Evolutionary conservation across 1,140 invertebrate species (phyloP).

Genomic region (Centruroides sculpturatus): DNA sequence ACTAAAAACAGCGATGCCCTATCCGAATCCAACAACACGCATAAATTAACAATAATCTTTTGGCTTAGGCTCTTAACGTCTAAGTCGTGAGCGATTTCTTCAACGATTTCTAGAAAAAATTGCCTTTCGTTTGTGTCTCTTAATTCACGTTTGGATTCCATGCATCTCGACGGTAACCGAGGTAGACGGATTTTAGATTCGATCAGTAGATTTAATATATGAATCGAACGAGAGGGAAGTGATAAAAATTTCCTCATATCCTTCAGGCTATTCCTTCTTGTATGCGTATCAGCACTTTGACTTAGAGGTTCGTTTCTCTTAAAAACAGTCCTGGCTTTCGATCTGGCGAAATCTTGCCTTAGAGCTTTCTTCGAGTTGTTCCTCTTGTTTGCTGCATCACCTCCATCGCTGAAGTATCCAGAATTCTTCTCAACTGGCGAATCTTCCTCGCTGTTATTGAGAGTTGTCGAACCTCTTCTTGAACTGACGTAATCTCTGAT

Average conservation of each 20-base stretch:
- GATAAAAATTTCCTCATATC: slow-evolving; percentile 35
- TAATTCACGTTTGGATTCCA: slow-evolving; percentile 31
- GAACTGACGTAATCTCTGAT: slow-evolving; percentile 25
- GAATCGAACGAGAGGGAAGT: slow-evolving; percentile 33
- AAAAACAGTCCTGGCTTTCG: slow-evolving; percentile 35
- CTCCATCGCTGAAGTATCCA: slow-evolving; percentile 10
- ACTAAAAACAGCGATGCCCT: slow-evolving; percentile 35
- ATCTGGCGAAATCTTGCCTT: slow-evolving; percentile 35
- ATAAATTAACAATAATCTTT: slow-evolving; percentile 33
- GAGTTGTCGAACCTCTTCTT: slow-evolving; percentile 17
- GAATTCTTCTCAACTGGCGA: slow-evolving; percentile 21
- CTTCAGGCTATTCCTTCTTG: slow-evolving; percentile 29
- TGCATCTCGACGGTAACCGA: slow-evolving; percentile 20
- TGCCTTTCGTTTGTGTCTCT: slow-evolving; percentile 28
- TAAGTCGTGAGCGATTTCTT: slow-evolving; percentile 35
- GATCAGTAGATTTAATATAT: slow-evolving; percentile 35
- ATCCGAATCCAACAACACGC: slow-evolving; percentile 33
- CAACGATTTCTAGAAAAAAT: slow-evolving; percentile 33
- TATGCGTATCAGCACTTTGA: slow-evolving; percentile 19
- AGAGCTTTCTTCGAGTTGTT: slow-evolving; percentile 35
- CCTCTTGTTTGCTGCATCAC: slow-evolving; percentile 21
- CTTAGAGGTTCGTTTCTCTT: slow-evolving; percentile 25
- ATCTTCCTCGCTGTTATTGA: slow-evolving; percentile 1
- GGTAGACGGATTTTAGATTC: slow-evolving; percentile 31
- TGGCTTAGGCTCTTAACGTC: slow-evolving; percentile 32